These are phyloP conservation scores for Eristalinus aeneus DNA, from an alignment of 2,888 invertebrate species.

Conservation along the genomic window DNA sequence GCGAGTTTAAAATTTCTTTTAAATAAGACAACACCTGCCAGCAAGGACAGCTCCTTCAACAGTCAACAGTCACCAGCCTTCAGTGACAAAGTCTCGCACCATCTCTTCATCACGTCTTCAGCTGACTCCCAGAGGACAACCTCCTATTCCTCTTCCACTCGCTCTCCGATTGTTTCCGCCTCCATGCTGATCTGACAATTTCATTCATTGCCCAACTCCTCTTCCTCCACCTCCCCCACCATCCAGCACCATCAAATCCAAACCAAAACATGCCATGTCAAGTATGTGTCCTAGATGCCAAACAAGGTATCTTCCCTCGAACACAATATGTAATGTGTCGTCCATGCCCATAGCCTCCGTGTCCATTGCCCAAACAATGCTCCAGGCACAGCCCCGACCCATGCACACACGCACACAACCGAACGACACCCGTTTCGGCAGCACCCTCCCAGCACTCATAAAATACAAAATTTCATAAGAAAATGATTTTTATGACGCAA, in stretches of 20 bases:
- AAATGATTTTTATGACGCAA: conserved; percentile 36
- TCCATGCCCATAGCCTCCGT: neutral
- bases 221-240: neutral
- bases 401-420: neutral
- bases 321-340: neutral
- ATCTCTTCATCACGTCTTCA: neutral
- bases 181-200: neutral
- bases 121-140: neutral
- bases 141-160: neutral
- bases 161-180: neutral
- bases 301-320: neutral
- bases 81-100: neutral
- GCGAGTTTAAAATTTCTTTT: no score
- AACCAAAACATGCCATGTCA: neutral
- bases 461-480: conserved; percentile 52
- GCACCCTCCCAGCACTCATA: conserved; percentile 3
- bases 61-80: neutral
- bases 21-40: no score
- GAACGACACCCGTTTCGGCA: conserved; percentile 12
- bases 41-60: no score
- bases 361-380: neutral
- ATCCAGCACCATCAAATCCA: neutral
- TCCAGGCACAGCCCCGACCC: neutral
- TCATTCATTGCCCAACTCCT: neutral
- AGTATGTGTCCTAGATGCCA: neutral